Evolutionary conservation across 1,140 invertebrate species (phyloP).

Genomic region (Antheraea pernyi): DNA sequence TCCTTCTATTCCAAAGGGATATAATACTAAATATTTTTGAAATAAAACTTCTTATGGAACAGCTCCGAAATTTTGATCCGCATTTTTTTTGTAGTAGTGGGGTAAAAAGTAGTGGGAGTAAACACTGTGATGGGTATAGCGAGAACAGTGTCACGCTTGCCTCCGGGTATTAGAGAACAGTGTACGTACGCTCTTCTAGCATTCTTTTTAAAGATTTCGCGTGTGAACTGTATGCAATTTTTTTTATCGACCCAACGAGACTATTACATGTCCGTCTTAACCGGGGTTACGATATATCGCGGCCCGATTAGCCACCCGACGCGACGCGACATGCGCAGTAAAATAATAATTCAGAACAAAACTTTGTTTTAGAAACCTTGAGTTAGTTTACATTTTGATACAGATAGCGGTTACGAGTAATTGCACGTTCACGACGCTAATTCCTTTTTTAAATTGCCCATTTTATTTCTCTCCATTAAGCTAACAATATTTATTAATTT

Average conservation of each 20-base stretch:
- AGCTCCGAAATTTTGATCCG: no score
- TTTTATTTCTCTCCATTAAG: neutral
- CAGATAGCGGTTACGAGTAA: conserved; percentile 5
- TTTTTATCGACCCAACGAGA: neutral
- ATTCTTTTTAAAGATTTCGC: no score
- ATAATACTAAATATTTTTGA: no score
- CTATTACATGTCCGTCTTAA: neutral
- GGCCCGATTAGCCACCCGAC: neutral
- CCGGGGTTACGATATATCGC: neutral
- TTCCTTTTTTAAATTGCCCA: neutral
- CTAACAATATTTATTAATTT: neutral
- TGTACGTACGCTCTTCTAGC: no score
- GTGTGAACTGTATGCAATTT: no score
- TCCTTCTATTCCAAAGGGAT: no score
- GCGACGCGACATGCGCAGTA: neutral
- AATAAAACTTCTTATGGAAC: no score
- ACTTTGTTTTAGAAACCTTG: conserved; percentile 29
- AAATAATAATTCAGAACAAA: conserved; percentile 11
- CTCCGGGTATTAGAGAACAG: no score
- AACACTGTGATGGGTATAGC: no score
- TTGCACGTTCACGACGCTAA: conserved; percentile 1
- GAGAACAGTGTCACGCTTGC: no score
- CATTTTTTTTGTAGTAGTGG: no score
- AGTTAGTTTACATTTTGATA: conserved; percentile 28
- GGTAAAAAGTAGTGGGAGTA: no score